Evolutionary conservation across 2,797 vertebrate genomes (phyloP), one percentile per base, ranked within the genome.

Genomic region (Gallinago solitaria): DNA sequence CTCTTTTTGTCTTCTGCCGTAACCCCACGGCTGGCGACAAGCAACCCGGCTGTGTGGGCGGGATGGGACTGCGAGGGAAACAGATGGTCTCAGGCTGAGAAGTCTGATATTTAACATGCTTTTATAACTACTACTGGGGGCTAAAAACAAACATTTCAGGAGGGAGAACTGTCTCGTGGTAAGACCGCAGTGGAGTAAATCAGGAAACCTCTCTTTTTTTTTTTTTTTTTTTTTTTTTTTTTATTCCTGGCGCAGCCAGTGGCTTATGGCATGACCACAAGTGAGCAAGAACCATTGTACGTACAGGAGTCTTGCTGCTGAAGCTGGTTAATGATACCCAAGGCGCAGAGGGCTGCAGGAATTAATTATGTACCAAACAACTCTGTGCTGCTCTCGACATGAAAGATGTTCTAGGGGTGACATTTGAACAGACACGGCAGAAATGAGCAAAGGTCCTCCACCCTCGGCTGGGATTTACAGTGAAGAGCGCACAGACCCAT

Each of bases 231-330:
- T 51, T 30, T 30, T 53, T 53, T 35, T 57, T 27, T 83, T 82
- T 68, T 16, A 65, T 70, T 79, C 43, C 43, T 82, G 89, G 94
- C 89, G 50, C 35, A 79, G 80, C 43, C 80, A 60, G 32, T 41
- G 74, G 50, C 48, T 95, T 78, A 48, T 0, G 3, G 75, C 1
- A 0, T 16, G 47, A 93, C 56, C 90, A 67, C 32, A 90, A 71
- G 68, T 21, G 35, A 76, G 21, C 0, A 0, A 94, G 60, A 74
- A 35, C 43, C 56, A 74, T 51, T 87, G 37, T 24, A 39, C 0
- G 0, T 24, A 69, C 70, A 77, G 41, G 0, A 0, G 35, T 30
- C 53, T 35, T 2, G 2, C n/a, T 2, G 5, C n/a, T 2, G 0
- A 88, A 88, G 68, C n/a, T 32, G 41, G 19, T 64, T 93, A 92